Evolutionary conservation across 2,113 vertebrate genomes (phyloP), one percentile per base, ranked within the genome.

Genomic region (Bos indicus): DNA sequence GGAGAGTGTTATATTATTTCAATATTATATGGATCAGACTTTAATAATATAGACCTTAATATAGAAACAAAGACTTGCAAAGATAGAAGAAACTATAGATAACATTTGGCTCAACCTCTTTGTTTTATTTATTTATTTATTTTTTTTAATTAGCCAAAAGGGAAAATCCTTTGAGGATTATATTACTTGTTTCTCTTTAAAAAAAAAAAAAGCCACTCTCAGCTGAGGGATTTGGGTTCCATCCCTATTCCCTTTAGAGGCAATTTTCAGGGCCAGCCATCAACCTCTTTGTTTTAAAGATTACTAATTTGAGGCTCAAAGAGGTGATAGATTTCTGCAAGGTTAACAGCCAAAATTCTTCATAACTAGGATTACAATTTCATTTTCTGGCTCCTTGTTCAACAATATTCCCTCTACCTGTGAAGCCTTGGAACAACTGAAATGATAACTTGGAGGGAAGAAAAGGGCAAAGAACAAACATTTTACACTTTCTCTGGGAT

Each of bases 131-230:
- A 98, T 98, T 98, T 95, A 83, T 67, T 36, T 71, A 21, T 71
- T 71, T 67, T 71, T 17, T 40, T 71, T 23, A 60, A 97, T 40
- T 40, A 98, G 98, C 98, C 98, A 97, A 98, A 98, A 98, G 96
- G 97, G 97, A 98, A 98, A 98, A 97, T 98, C 98, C 98, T 98
- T 98, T 98, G 98, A 99, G 98, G 98, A 98, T 98, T 98, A 95
- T 97, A 94, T 98, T 98, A 98, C 95, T 98, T 94, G 93, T 98
- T 98, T 97, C 25, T 12, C 95, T 88, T 10, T 87, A 96, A 98
- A 98, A 56, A 56, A 96, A 93, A 97, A 85, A 95, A 85, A 96
- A 92, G 88, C 91, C 74, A 36, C 91, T 91, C 60, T 91, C 85
- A 67, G 56, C 88, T 26, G 17, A 52, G 67, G 43, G 52, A 81